phyloP scores from a whole-genome alignment of 2,113 vertebrate genomes.

The Muntiacus muntjak region DNA sequence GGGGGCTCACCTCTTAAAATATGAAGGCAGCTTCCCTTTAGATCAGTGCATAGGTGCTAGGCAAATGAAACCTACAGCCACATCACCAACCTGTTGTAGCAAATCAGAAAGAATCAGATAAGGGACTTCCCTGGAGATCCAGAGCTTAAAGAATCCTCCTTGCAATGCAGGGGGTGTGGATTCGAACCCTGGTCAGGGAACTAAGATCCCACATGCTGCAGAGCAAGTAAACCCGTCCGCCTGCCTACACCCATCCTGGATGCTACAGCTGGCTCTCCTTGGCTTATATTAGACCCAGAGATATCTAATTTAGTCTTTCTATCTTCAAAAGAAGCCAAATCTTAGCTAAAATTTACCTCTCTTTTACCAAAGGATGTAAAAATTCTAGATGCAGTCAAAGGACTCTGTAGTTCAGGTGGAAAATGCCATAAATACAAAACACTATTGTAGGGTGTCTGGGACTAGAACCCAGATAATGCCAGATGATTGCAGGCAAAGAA shows the following conservation, averaged over 20 bases:
- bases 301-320: not conserved
- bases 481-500: not conserved
- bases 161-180: not conserved
- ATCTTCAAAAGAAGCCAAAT: not conserved
- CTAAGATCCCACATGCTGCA: not conserved
- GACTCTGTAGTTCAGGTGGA: not conserved
- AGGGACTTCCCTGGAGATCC: not conserved
- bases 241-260: not conserved
- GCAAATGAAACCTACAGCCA: not conserved
- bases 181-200: not conserved
- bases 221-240: not conserved
- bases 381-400: not conserved
- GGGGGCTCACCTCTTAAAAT: not conserved
- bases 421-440: not conserved
- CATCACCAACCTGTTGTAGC: not conserved
- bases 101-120: not conserved
- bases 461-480: not conserved
- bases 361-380: not conserved
- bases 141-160: not conserved
- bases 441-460: not conserved
- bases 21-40: not conserved
- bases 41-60: not conserved
- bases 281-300: not conserved
- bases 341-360: not conserved
- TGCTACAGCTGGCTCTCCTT: not conserved